Conservation (phyloP, 2,113 vertebrate genomes). For the Xenopus laevis region DNA sequence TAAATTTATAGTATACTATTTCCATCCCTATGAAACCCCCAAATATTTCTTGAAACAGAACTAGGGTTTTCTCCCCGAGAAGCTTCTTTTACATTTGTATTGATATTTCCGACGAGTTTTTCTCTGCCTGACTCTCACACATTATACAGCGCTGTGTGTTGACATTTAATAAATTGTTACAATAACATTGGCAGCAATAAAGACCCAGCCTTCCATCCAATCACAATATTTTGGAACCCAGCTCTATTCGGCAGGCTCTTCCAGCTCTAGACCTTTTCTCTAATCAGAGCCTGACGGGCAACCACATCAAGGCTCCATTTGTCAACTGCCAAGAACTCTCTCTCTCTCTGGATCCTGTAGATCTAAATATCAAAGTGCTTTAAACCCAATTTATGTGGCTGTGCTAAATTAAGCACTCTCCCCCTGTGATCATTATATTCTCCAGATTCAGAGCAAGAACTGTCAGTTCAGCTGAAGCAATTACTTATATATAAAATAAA, state of each 20-base stretch:
- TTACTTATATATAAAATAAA: neutral
- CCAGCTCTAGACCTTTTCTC: neutral
- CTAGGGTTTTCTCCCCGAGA: no score
- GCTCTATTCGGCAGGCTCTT: neutral
- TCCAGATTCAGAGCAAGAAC: neutral
- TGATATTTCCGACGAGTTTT: no score
- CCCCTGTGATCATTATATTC: neutral
- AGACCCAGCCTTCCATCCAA: neutral
- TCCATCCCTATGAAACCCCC: no score
- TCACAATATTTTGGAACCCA: neutral
- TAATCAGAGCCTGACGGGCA: neutral
- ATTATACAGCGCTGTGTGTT: neutral
- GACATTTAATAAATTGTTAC: neutral
- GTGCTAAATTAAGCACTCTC: neutral
- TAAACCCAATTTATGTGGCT: neutral
- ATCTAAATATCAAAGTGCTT: neutral
- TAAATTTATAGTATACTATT: no score
- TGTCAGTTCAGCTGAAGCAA: neutral
- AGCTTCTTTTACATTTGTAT: no score
- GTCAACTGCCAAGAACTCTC: neutral
- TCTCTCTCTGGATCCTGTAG: neutral
- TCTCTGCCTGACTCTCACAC: neutral
- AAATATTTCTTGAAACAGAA: no score
- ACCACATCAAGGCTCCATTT: slow-evolving; percentile 1
- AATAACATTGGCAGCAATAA: neutral